These are phyloP conservation scores for Epistrophe grossulariae DNA, from an alignment of 2,888 invertebrate species.

Conservation along the genomic window DNA sequence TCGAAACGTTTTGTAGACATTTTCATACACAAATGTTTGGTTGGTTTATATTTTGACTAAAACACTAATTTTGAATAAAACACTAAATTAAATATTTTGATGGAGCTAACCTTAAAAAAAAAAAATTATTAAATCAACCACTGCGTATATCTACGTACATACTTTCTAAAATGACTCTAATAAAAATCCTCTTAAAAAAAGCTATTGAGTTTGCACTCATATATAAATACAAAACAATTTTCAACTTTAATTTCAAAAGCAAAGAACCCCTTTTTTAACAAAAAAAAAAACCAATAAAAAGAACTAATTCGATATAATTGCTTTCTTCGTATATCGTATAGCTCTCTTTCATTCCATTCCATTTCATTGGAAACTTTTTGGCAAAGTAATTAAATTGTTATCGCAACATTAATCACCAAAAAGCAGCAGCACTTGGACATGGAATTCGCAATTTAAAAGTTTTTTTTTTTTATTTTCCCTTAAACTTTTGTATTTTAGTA, in stretches of 20 bases:
- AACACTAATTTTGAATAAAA: too few species aligned
- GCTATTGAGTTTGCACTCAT: slow-evolving; percentile 1
- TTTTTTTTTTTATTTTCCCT: slow-evolving; percentile 5
- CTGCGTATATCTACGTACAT: neutral
- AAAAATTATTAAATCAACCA: neutral
- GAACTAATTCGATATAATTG: slow-evolving; percentile 37
- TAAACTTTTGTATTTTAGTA: slow-evolving; percentile 17
- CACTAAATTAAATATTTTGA: too few species aligned
- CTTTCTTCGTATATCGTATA: slow-evolving; percentile 13
- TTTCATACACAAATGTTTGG: too few species aligned
- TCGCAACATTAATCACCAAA: slow-evolving; percentile 45
- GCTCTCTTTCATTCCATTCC: slow-evolving; percentile 18
- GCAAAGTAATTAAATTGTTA: slow-evolving; percentile 47
- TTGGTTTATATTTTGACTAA: too few species aligned
- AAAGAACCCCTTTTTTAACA: slow-evolving; percentile 7
- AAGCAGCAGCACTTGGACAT: slow-evolving; percentile 29
- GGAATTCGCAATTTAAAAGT: slow-evolving; percentile 39
- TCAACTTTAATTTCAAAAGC: slow-evolving; percentile 24
- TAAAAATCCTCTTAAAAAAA: neutral
- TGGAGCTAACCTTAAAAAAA: too few species aligned
- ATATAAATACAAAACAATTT: neutral
- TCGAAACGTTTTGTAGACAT: too few species aligned
- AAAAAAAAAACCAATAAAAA: slow-evolving; percentile 14
- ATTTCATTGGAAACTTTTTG: slow-evolving; percentile 41
- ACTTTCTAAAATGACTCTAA: neutral